Evolutionary conservation across 2,888 invertebrate genomes (phyloP), one percentile per base, ranked within the genome.

Genomic region (Ormyrus labotus): DNA sequence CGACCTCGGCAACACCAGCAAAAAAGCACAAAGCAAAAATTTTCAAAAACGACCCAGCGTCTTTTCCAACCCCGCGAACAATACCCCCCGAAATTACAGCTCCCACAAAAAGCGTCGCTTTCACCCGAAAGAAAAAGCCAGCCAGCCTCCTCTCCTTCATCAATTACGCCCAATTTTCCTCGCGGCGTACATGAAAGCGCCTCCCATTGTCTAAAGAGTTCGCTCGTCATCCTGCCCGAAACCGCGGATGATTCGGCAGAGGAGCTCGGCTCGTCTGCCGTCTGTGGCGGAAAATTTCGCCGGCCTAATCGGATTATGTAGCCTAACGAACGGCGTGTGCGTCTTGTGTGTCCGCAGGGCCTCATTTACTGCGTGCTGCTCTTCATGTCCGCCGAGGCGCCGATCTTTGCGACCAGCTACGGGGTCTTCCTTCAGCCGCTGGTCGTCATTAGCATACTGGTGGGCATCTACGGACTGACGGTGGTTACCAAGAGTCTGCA

Each of bases 401-500:
- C 88, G 10, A 76, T 83, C 55, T 81, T 88, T 13, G 84, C 83
- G 13, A 76, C 72, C 13, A 86, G 81, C 69, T 89, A 88, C 71
- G 83, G 84, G 87, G 88, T 93, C 85, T 95, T 93, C 88, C 90
- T 95, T 77, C 95, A 95, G 89, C 94, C 94, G 0, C 89, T 95
- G 63, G 92, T 94, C 58, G 92, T 93, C 4, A 89, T 92, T 2
- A 95, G 95, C 6, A 95, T 95, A 81, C 90, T 95, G 7, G 90
- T 93, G 48, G 95, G 94, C 11, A 92, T 95, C 65, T 95, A 95
- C 93, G 94, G 94, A 0, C 92, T 95, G 87, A 92, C 93, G 57
- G 94, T 95, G 93, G 92, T 93, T 5, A 92, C 94, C 45, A 92
- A 92, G 83, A 90, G 92, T 90, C 78, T 95, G 87, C 85, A 91